Evolutionary conservation across 1,140 invertebrate species (phyloP).

Genomic region (Acromyrmex charruanus): DNA sequence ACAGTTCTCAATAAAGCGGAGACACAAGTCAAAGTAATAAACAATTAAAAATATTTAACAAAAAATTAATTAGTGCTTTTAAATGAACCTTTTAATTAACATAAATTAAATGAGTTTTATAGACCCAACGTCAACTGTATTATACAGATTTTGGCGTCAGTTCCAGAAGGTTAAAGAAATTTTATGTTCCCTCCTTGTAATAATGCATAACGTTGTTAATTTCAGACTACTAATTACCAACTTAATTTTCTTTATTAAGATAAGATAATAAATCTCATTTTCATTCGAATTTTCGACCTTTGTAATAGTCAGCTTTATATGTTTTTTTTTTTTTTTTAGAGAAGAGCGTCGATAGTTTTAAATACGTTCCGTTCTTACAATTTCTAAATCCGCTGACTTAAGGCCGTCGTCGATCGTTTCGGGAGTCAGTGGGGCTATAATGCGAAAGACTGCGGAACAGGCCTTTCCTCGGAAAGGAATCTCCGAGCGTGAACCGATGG

Average conservation of each 20-base stretch:
- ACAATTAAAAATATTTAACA: no score
- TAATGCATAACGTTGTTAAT: no score
- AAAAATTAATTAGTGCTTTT: no score
- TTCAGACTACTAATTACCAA: background rate
- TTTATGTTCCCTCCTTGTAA: no score
- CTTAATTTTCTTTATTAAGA: background rate
- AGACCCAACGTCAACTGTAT: no score
- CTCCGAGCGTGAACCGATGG: conserved; percentile 47
- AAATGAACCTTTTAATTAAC: no score
- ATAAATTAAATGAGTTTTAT: no score
- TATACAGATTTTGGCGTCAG: no score
- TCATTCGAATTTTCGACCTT: background rate
- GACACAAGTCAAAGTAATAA: no score
- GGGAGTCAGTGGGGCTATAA: conserved; percentile 33
- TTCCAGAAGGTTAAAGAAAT: no score
- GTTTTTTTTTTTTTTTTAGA: background rate
- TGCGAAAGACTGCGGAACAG: conserved; percentile 41
- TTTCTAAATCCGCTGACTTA: conserved; percentile 24
- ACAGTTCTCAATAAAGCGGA: no score
- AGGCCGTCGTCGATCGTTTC: conserved; percentile 17
- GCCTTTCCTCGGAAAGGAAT: conserved; percentile 47
- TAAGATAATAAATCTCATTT: background rate
- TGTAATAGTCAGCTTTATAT: background rate
- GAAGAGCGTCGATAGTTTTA: background rate
- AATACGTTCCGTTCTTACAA: background rate